Conservation (phyloP, 2,888 invertebrate genomes). For the Leucophenga maculata region DNA sequence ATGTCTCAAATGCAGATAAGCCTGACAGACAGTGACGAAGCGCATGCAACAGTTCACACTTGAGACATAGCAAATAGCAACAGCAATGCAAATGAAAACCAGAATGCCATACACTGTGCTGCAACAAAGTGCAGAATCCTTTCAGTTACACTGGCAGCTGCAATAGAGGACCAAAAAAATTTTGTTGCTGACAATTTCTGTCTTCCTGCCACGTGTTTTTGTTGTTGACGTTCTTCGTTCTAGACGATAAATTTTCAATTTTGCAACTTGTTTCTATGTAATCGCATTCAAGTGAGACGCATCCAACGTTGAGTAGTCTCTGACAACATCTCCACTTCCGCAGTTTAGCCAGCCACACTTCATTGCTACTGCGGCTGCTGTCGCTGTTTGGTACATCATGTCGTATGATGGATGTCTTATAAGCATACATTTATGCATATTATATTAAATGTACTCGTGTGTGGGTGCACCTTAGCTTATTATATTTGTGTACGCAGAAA, state of each 20-base stretch:
- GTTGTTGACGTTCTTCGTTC: conserved; percentile 39
- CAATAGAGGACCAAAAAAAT: conserved; percentile 31
- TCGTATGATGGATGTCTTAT: conserved; percentile 59
- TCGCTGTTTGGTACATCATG: conserved; percentile 44
- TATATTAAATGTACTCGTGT: conserved; percentile 2
- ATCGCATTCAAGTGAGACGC: conserved; percentile 8
- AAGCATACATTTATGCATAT: conserved; percentile 2
- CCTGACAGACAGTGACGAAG: conserved; percentile 63
- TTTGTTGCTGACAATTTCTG: conserved; percentile 62
- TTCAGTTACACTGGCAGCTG: conserved; percentile 4
- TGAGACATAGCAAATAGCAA: not conserved
- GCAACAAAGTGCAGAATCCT: not conserved
- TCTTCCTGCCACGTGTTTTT: conserved; percentile 34
- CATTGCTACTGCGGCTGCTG: conserved; percentile 32
- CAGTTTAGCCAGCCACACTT: conserved; percentile 59
- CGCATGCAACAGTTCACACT: conserved; percentile 58
- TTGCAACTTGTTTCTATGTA: conserved; percentile 41
- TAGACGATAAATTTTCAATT: conserved; percentile 65
- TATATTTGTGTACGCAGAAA: not conserved
- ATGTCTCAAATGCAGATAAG: conserved; percentile 58
- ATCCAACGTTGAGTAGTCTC: conserved; percentile 1
- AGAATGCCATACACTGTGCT: not conserved
- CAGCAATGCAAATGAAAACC: not conserved
- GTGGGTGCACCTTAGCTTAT: not conserved
- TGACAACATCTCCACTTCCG: conserved; percentile 57